Percentiles rank a stretch among this genome's conserved stretches.
phyloP scores from a whole-genome alignment of 1,140 invertebrate species.

The Tribolium castaneum region DNA sequence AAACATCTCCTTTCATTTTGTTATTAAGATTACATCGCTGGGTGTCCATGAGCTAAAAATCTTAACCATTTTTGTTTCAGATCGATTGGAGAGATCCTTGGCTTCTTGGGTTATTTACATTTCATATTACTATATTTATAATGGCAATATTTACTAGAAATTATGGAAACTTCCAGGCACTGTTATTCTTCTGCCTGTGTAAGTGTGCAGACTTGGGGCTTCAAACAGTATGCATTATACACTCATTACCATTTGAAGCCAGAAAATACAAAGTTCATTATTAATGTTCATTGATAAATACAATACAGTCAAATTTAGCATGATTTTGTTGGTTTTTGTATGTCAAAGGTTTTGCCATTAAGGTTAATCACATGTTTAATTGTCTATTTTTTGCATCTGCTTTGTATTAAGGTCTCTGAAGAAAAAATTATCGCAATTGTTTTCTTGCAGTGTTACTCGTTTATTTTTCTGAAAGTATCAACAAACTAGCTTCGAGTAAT shows the following conservation, averaged over 20 bases:
- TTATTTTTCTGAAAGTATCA: constrained; percentile 89
- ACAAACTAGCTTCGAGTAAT: constrained; percentile 85
- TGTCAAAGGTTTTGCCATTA: too few relatives aligned
- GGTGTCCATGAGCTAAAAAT: constrained; percentile 1
- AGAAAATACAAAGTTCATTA: too few relatives aligned
- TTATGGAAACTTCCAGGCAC: constrained; percentile 87
- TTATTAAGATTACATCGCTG: constrained; percentile 40
- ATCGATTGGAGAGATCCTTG: constrained; percentile 91
- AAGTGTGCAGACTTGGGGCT: constrained; percentile 65
- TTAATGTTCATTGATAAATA: too few relatives aligned
- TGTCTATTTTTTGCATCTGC: too few relatives aligned
- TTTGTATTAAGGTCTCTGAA: too few relatives aligned
- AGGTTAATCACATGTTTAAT: too few relatives aligned
- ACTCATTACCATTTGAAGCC: too few relatives aligned
- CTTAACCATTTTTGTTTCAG: constrained; percentile 68
- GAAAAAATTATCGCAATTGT: too few relatives aligned
- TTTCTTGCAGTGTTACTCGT: constrained; percentile 80
- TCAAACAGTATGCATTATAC: too few relatives aligned
- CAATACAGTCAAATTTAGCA: too few relatives aligned
- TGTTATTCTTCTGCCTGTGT: constrained; percentile 84
- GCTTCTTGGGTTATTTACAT: constrained; percentile 79
- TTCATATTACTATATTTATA: constrained; percentile 81
- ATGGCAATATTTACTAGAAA: constrained; percentile 84
- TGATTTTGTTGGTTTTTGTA: too few relatives aligned
- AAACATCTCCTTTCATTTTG: constrained; percentile 13